Percentiles rank a stretch among this genome's conserved stretches.
Conservation (phyloP, 2,888 invertebrate species). For the Drosophila koepferae region DNA sequence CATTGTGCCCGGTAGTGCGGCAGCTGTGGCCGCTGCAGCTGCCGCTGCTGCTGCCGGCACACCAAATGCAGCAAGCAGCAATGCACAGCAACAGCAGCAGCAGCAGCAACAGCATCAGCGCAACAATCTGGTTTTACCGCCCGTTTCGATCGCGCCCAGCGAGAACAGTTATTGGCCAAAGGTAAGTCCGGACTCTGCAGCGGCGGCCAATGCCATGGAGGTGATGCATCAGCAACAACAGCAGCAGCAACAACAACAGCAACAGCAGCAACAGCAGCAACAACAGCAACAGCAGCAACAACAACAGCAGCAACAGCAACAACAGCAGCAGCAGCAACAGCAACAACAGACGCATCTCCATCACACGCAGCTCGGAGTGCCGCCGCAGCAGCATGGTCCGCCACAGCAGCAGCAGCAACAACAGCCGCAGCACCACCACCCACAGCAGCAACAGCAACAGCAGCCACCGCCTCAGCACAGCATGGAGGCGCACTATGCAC, state of each 20-base stretch:
- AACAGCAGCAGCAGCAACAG: constrained; percentile 64
- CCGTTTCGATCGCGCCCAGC: constrained; percentile 82
- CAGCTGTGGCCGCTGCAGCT: constrained; percentile 69
- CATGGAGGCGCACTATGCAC: constrained; percentile 78
- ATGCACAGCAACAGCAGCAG: constrained; percentile 21
- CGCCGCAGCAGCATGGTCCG: constrained; percentile 86
- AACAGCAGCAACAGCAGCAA: constrained; percentile 87
- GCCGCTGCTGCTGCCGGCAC: constrained; percentile 50
- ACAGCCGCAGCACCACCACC: constrained; percentile 86
- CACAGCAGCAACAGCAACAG: constrained; percentile 83
- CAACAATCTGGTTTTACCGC: constrained; percentile 76
- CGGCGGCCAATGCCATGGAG: constrained; percentile 87
- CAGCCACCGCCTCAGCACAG: constrained; percentile 90
- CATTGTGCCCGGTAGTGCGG: constrained; percentile 87
- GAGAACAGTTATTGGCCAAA: constrained; percentile 92
- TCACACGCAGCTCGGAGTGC: constrained; percentile 87
- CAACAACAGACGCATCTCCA: constrained; percentile 87
- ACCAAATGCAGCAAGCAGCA: constrained; percentile 22
- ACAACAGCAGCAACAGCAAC: constrained; percentile 74
- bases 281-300: constrained; percentile 84
- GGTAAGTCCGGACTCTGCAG: constrained; percentile 92
- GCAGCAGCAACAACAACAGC: constrained; percentile 85
- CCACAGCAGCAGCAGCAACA: constrained; percentile 75
- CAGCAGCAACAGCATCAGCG: constrained; percentile 71
- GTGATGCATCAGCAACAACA: constrained; percentile 88